Evolutionary conservation across 2,888 invertebrate species (phyloP), one percentile per base, ranked within the genome.

Genomic region (Gasteruption jaculator): DNA sequence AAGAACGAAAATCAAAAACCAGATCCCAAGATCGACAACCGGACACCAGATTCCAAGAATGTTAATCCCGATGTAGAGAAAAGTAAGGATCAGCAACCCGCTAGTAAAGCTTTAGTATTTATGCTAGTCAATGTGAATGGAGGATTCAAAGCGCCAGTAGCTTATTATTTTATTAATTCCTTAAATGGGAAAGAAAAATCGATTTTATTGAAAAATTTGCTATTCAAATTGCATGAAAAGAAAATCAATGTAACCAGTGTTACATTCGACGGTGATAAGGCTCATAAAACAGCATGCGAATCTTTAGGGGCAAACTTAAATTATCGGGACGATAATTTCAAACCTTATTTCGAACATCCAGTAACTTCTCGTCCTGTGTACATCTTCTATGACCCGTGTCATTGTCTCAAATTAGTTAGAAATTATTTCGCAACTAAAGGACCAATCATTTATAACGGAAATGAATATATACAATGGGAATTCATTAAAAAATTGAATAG

Each of bases 101-200:
- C 44, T 11, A 38, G 12, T 3, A 41, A 41, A 35, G 35, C 41
- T 22, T 18, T 47, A 11, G 38, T 47, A 7, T 48, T 43, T 21
- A 40, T 48, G 40, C 18, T 45, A 11, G 43, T 43, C 1, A 38
- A 30, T 26, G 43, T 49, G 7, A 49, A 49, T 38, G 43, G 43
- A 12, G 31, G 22, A 7, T 41, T 43, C 15, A 44, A 47, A 31
- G 18, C 35, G 11, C 47, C 34, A 2, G 38, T 47, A 14, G 43
- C 38, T 1, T 33, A 41, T 26, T 44, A 43, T 22, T 46, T 46
- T 4, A 40, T 29, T 1, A 19, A 40, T 21, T 43, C 40, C n/a
- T 26, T 43, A 19, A 43, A 1, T 21, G 46, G 40, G 2, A 18
- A 12, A 2, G 24, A 37, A 26, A 45, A 40, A 15, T 15, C 24